Evolutionary conservation across 2,113 vertebrate species (phyloP).

Genomic region (Planiliza haematocheilus): DNA sequence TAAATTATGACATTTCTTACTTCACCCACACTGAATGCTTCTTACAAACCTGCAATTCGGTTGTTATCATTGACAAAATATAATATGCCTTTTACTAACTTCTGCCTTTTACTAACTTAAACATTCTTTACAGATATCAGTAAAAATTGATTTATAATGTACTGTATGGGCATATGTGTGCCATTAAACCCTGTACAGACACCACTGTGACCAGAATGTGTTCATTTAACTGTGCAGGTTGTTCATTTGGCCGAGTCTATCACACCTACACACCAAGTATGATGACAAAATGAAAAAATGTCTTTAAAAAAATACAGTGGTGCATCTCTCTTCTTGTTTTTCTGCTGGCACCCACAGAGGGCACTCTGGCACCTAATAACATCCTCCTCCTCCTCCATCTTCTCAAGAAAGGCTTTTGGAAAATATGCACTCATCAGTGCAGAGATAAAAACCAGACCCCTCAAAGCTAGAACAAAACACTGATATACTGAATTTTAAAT

Average conservation of each 20-base stretch:
- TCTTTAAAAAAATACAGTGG: background rate
- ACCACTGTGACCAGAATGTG: background rate
- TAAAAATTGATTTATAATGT: conserved; percentile 37
- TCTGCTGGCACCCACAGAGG: conserved; percentile 66
- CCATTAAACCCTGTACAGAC: conserved; percentile 76
- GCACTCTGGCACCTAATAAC: conserved; percentile 71
- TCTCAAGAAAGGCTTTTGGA: conserved; percentile 17
- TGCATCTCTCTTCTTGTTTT: conserved; percentile 17
- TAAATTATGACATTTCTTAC: conserved; percentile 52
- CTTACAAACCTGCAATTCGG: conserved; percentile 24
- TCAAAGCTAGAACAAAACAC: conserved; percentile 21
- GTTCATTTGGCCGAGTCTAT: background rate
- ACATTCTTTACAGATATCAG: conserved; percentile 21
- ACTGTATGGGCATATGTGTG: conserved; percentile 62
- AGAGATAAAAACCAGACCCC: conserved; percentile 13
- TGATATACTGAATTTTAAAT: conserved; percentile 4
- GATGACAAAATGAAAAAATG: background rate
- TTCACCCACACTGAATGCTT: conserved; percentile 32
- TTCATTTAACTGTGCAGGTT: conserved; percentile 13
- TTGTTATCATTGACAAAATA: conserved; percentile 43
- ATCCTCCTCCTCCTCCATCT: conserved; percentile 14
- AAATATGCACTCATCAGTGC: conserved; percentile 31
- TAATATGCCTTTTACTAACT: conserved; percentile 57
- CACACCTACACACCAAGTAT: background rate
- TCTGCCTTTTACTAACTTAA: conserved; percentile 59